phyloP scores from a whole-genome alignment of 2,113 vertebrate species.

The Microcebus murinus region DNA sequence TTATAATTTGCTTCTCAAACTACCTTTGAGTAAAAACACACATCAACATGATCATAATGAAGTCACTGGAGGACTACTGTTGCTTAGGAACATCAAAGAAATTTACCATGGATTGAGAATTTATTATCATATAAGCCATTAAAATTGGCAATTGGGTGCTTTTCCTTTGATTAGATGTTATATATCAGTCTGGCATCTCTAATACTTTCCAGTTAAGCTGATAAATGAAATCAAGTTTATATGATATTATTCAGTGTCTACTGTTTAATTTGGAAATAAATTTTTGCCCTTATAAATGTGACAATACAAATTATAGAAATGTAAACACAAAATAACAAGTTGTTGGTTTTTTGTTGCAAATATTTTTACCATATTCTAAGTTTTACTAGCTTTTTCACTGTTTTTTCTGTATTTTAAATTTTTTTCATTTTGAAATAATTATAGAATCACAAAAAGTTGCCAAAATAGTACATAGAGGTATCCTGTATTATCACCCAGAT shows the following conservation, averaged over 20 bases:
- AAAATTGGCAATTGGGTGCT: conserved; percentile 75
- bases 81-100: conserved; percentile 81
- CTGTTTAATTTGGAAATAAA: conserved; percentile 76
- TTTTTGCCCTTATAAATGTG: conserved; percentile 64
- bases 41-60: conserved; percentile 81
- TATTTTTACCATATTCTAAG: not conserved
- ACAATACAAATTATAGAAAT: conserved; percentile 43
- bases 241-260: conserved; percentile 68
- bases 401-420: not conserved
- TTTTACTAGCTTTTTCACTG: not conserved
- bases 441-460: not conserved
- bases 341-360: conserved; percentile 4
- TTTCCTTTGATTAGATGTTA: conserved; percentile 78
- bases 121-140: conserved; percentile 77
- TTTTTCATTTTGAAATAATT: not conserved
- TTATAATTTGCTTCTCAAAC: conserved; percentile 80
- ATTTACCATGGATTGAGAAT: conserved; percentile 73
- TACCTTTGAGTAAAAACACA: conserved; percentile 76
- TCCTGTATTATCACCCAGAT: not conserved
- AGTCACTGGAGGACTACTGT: conserved; percentile 78
- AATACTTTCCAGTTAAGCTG: conserved; percentile 76
- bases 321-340: conserved; percentile 41
- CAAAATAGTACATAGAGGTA: not conserved
- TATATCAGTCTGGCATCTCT: conserved; percentile 79
- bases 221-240: conserved; percentile 80